Evolutionary conservation across 2,888 invertebrate species (phyloP).

Genomic region (Epistrophe eligans): DNA sequence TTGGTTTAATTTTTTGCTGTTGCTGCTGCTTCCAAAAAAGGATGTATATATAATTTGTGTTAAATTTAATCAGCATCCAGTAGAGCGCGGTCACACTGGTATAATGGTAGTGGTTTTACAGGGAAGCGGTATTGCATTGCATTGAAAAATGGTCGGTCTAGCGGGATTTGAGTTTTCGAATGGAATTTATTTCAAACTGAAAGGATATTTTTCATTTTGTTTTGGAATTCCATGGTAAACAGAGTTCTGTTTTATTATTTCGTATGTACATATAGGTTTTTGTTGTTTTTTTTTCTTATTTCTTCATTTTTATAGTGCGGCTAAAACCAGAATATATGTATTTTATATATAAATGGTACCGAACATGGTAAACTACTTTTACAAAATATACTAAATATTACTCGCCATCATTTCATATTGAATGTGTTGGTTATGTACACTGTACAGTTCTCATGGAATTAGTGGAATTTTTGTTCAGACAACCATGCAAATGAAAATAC

Average conservation of each 20-base stretch:
- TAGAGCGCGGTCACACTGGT: constrained; percentile 56
- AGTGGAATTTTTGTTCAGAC: constrained; percentile 51
- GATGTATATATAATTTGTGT: constrained; percentile 56
- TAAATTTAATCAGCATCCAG: constrained; percentile 71
- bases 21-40: background rate
- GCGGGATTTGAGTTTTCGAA: constrained; percentile 40
- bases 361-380: constrained; percentile 5
- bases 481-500: constrained; percentile 50
- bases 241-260: constrained; percentile 15
- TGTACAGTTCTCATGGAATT: constrained; percentile 48
- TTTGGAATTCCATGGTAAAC: constrained; percentile 36
- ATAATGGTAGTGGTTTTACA: constrained; percentile 36
- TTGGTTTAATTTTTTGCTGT: background rate
- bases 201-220: constrained; percentile 65
- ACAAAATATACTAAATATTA: background rate
- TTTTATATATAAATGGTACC: too few species aligned
- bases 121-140: constrained; percentile 20
- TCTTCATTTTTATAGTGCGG: background rate
- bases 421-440: constrained; percentile 16
- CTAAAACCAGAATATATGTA: background rate
- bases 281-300: background rate
- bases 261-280: background rate
- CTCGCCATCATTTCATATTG: constrained; percentile 27
- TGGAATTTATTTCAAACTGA: constrained; percentile 54
- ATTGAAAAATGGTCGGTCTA: constrained; percentile 47